Percentiles rank a stretch among this genome's conserved stretches.
These are phyloP conservation scores for Orthosia incerta DNA, from an alignment of 2,888 invertebrate species.

Conservation along the genomic window DNA sequence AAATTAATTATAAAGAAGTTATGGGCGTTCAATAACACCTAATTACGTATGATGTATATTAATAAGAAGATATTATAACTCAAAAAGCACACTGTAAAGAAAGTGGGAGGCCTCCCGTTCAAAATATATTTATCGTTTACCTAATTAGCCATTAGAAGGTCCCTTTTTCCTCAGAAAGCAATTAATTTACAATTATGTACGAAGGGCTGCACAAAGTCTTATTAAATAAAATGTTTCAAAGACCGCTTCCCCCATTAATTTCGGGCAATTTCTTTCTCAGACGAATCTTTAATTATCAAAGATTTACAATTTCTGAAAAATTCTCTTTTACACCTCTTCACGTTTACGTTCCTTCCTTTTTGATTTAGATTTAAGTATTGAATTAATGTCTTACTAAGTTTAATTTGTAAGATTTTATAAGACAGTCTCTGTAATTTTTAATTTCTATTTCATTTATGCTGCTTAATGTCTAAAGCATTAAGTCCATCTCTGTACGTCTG, in stretches of 20 bases:
- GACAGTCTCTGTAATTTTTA: background rate
- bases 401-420: background rate
- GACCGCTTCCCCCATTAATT: conserved; percentile 78
- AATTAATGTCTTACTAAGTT: background rate
- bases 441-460: background rate
- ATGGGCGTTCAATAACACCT: conserved; percentile 32
- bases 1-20: conserved; percentile 24
- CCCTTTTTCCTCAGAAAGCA: conserved; percentile 82
- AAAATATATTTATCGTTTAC: conserved; percentile 84
- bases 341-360: conserved; percentile 18
- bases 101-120: conserved; percentile 67
- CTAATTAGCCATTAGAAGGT: conserved; percentile 83
- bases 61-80: conserved; percentile 60
- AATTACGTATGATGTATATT: conserved; percentile 60
- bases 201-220: conserved; percentile 84
- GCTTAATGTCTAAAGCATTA: background rate
- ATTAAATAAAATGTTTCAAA: conserved; percentile 88
- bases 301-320: conserved; percentile 62
- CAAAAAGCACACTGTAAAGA: conserved; percentile 64
- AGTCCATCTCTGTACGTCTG: no score
- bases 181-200: conserved; percentile 89
- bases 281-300: conserved; percentile 77
- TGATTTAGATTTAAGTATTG: conserved; percentile 20
- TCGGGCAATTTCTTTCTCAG: conserved; percentile 78
- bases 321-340: conserved; percentile 37